phyloP scores from a whole-genome alignment of 2,113 vertebrate species.

The Erpornis zantholeuca region DNA sequence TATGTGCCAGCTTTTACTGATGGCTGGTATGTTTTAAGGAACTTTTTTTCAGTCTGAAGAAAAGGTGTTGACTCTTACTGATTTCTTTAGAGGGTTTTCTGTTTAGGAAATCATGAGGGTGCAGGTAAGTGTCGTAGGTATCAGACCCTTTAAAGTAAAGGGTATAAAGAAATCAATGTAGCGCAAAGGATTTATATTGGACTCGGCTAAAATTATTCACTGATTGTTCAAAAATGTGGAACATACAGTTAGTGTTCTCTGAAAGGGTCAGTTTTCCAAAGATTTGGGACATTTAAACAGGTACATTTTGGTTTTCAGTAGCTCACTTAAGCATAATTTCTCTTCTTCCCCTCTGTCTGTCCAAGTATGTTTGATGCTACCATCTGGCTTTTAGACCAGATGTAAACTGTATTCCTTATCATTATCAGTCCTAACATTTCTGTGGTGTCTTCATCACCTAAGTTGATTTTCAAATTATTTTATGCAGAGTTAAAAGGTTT shows the following conservation, averaged over 20 bases:
- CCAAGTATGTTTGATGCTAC: background rate
- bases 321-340: background rate
- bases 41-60: background rate
- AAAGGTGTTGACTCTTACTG: background rate
- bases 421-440: background rate
- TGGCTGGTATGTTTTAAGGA: background rate
- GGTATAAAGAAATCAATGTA: background rate
- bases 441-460: background rate
- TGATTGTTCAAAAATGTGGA: background rate
- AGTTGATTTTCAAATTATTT: background rate
- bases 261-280: background rate
- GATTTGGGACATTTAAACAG: background rate
- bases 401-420: background rate
- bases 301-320: background rate
- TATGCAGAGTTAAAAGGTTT: background rate
- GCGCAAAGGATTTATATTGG: background rate
- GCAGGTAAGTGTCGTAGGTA: background rate
- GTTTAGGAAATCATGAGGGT: background rate
- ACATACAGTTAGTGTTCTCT: background rate
- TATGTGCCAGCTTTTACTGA: background rate
- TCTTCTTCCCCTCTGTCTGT: background rate
- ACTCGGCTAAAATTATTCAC: background rate
- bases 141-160: background rate
- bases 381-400: background rate
- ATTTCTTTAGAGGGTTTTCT: background rate